These are phyloP conservation scores for Argyrosomus regius DNA, from an alignment of 2,797 vertebrate genomes.

Conservation along the genomic window DNA sequence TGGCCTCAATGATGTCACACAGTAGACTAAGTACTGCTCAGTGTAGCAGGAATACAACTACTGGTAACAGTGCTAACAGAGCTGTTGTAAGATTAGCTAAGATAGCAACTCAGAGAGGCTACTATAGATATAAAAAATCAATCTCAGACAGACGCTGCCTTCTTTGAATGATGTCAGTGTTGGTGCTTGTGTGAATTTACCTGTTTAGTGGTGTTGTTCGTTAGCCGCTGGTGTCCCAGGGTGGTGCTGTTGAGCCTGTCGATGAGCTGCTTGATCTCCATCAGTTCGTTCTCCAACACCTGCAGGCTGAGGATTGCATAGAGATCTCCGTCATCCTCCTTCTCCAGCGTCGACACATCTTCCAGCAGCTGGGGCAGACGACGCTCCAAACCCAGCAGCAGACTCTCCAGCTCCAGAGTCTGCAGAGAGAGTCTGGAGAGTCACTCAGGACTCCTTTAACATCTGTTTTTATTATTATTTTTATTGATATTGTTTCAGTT, in stretches of 20 bases:
- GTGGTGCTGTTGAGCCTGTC: constrained; percentile 72
- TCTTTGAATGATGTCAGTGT: too few relatives aligned
- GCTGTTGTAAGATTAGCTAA: too few relatives aligned
- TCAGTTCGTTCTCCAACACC: constrained; percentile 80
- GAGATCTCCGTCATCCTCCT: constrained; percentile 77
- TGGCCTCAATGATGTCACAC: too few relatives aligned
- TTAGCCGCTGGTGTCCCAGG: constrained; percentile 32
- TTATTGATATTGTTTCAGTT: too few relatives aligned
- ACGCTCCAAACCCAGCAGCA: constrained; percentile 74
- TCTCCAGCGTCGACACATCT: constrained; percentile 72
- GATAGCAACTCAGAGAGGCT: too few relatives aligned
- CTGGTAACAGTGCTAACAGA: too few relatives aligned
- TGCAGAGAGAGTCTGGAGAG: constrained; percentile 41
- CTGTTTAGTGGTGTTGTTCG: constrained; percentile 49
- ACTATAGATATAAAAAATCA: too few relatives aligned
- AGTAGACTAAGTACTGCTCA: too few relatives aligned
- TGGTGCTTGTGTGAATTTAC: constrained; percentile 47
- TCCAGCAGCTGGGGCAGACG: constrained; percentile 72
- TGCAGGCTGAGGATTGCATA: constrained; percentile 76
- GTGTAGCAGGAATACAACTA: too few relatives aligned
- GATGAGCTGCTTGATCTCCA: constrained; percentile 70
- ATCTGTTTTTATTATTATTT: too few relatives aligned
- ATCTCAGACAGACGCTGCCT: too few relatives aligned
- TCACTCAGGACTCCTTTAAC: not conserved
- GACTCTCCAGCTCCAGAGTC: constrained; percentile 60